Conservation (phyloP, 30 jellyfish, hydroid and myxozoan species). For the Hydractinia echinata region DNA sequence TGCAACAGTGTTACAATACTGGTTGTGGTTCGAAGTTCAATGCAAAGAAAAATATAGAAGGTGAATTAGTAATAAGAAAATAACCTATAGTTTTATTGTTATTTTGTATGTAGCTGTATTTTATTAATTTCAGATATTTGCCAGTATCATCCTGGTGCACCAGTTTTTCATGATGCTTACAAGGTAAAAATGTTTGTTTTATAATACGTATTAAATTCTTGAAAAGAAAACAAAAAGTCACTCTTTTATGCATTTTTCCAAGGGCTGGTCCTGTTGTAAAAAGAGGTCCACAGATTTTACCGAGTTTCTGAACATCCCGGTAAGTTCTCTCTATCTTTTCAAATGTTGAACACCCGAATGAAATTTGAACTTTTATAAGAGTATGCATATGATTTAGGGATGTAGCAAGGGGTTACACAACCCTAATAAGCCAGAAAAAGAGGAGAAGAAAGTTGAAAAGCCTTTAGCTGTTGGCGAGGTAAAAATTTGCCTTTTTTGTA, state of each 20-base stretch:
- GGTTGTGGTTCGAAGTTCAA: too few species aligned
- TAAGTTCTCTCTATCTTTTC: slow-evolving; percentile 7
- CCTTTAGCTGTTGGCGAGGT: slow-evolving; percentile 83
- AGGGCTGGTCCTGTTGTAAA: slow-evolving; percentile 99
- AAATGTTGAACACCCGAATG: too few species aligned
- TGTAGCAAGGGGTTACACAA: slow-evolving; percentile 83
- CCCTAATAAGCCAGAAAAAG: slow-evolving; percentile 74
- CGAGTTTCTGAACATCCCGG: slow-evolving; percentile 82
- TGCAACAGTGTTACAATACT: too few species aligned
- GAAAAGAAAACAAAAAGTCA: too few species aligned
- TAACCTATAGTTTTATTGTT: too few species aligned
- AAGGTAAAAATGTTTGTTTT: slow-evolving; percentile 46
- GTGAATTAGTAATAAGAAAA: too few species aligned
- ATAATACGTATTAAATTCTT: too few species aligned
- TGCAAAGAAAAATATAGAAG: too few species aligned
- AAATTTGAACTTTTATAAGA: not conserved
- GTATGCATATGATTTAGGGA: slow-evolving; percentile 47
- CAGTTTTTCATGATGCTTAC: slow-evolving; percentile 97
- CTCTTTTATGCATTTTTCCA: not conserved
- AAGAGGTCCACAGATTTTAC: slow-evolving; percentile 91
- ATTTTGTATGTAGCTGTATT: too few species aligned
- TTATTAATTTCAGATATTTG: slow-evolving; percentile 44
- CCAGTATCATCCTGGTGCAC: slow-evolving; percentile 91
- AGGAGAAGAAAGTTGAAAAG: slow-evolving; percentile 54
- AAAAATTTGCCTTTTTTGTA: not conserved